A percentile compares a stretch with the other conserved stretches of the same genome.
phyloP scores from a whole-genome alignment of 1,140 invertebrate genomes.

The Calliphora vicina region DNA sequence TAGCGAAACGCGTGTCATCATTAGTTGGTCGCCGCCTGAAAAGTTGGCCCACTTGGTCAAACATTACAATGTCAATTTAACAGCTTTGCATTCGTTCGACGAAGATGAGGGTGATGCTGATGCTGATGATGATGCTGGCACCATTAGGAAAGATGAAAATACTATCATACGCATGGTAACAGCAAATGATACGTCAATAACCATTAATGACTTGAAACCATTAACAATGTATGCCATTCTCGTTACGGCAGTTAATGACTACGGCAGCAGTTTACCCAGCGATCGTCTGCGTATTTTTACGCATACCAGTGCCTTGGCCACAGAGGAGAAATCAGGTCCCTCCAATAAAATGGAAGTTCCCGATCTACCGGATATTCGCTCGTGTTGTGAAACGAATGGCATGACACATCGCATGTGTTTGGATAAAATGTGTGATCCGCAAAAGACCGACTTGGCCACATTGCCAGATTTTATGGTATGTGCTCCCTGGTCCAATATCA shows the following conservation, averaged over 20 bases:
- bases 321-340: constrained; percentile 46
- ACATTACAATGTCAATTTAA: constrained; percentile 77
- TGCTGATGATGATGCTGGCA: neutral
- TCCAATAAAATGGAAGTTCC: constrained; percentile 51
- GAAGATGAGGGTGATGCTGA: constrained; percentile 50
- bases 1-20: constrained; percentile 73
- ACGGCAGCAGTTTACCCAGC: constrained; percentile 78
- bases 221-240: constrained; percentile 85
- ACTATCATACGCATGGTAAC: constrained; percentile 64
- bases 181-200: constrained; percentile 67
- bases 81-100: constrained; percentile 73
- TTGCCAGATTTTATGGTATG: constrained; percentile 84
- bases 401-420: constrained; percentile 78
- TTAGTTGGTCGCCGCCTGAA: constrained; percentile 73
- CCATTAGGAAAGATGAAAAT: constrained; percentile 13
- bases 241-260: constrained; percentile 75
- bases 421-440: constrained; percentile 80
- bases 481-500: constrained; percentile 81
- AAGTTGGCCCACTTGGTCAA: constrained; percentile 71
- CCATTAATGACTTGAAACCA: constrained; percentile 70
- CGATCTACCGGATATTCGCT: constrained; percentile 73
- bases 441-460: constrained; percentile 68
- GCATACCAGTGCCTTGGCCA: constrained; percentile 46
- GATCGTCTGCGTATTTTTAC: constrained; percentile 68
- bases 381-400: constrained; percentile 76